These are phyloP conservation scores for Nymphicus hollandicus DNA, from an alignment of 2,113 vertebrate genomes.

Conservation along the genomic window DNA sequence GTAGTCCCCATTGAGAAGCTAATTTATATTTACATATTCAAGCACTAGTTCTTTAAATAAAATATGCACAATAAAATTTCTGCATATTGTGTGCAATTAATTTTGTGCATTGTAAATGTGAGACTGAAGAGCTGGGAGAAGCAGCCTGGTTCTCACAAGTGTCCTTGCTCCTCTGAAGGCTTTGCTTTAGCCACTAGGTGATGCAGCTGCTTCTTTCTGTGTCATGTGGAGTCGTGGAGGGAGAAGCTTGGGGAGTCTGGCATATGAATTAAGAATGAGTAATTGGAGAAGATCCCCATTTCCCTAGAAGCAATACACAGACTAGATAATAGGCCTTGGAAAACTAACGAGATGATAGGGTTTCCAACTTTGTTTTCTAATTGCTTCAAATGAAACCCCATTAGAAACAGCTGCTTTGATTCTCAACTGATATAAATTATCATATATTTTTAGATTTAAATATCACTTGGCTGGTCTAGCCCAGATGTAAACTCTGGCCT, in stretches of 20 bases:
- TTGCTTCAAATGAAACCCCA: constrained; percentile 51
- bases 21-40: background rate
- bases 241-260: background rate
- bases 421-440: constrained; percentile 24
- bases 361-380: constrained; percentile 59
- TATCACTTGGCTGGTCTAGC: background rate
- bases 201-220: constrained; percentile 33
- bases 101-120: background rate
- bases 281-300: constrained; percentile 37
- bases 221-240: background rate
- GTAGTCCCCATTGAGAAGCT: background rate
- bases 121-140: background rate
- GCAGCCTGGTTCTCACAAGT: rapidly evolving
- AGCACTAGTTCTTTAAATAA: background rate
- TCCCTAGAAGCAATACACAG: constrained; percentile 8
- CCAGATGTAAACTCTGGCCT: constrained; percentile 38
- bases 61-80: background rate
- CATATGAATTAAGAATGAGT: constrained; percentile 45
- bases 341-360: constrained; percentile 37
- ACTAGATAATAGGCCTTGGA: constrained; percentile 43
- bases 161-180: background rate
- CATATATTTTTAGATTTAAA: constrained; percentile 50
- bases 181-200: background rate
- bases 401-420: constrained; percentile 50
- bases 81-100: background rate